Evolutionary conservation across 2,113 vertebrate genomes (phyloP), one percentile per base, ranked within the genome.

Genomic region (Psilopsiagon aurifrons): DNA sequence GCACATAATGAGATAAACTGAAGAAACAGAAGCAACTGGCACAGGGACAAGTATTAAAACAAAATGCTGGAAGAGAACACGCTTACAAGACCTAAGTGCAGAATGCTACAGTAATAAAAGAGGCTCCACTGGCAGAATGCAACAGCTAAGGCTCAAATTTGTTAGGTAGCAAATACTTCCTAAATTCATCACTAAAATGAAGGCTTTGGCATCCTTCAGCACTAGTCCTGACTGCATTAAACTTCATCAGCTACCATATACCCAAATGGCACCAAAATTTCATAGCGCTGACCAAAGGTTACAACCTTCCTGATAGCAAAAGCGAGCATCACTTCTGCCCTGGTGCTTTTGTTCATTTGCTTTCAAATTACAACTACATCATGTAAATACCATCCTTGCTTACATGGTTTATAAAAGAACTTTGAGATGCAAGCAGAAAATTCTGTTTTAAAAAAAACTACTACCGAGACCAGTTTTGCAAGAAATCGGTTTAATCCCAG

Each of bases 311-410:
- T 33, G 24, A 60, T 10, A 19, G 90, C 33, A 3, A 12, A 71
- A 71, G 31, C 1, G 8, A 75, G 10, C 33, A 39, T 0, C 1
- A 2, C 23, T n/a, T 29, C 31, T 9, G 8, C 54, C 15, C 37
- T 68, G 28, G 15, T 7, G 44, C 23, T 59, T 41, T 0, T 23
- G 24, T 16, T 52, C 37, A 3, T 35, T 25, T 55, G 33, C 46
- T 74, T 52, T 51, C 51, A 71, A 63, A 85, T n/a, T 28, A 51
- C 71, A 93, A 37, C 0, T 0, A 6, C 13, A 71, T 13, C 6
- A 54, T 33, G 25, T 60, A 59, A 85, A 67, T n/a, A 37, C 11
- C 47, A 39, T 16, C 25, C 11, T 59, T 63, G 37, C 31, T 79
- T 19, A 17, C 10, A 51, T 0, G 1, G 17, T 68, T 82, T 43